Evolutionary conservation across 2,797 vertebrate species (phyloP), one percentile per base, ranked within the genome.

Genomic region (Monodelphis domestica): DNA sequence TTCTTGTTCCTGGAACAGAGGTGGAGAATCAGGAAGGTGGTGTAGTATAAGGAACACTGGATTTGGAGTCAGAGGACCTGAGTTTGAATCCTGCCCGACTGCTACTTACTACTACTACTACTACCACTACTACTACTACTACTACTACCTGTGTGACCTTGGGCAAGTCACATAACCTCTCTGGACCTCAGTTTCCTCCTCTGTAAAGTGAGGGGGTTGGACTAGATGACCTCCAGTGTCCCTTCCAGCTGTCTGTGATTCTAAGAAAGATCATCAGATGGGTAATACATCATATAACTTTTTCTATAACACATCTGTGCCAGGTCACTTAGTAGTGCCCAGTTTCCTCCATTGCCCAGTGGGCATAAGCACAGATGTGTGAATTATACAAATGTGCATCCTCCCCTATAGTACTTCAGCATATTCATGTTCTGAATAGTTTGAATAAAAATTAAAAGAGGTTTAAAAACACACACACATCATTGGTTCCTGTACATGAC

Each of bases 231-330:
- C 21, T 84, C 70, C 70, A 84, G 70, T 84, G 70, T 84, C 70
- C 70, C 70, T 78, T 78, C 70, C 70, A 84, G 70, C 70, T 84
- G 38, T 84, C 70, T 84, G 70, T 78, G 70, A 84, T 84, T 84
- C 70, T 84, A 84, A 45, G 70, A 84, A 84, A 84, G 70, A 84
- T 84, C 70, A 84, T 84, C 70, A 84, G 70, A 84, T 84, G 70
- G 70, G 70, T 84, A 84, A 84, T 84, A 84, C 70, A 84, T 84
- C 38, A 84, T 84, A 84, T 84, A 84, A 84, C 70, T 84, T 84
- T 84, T 84, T 84, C 45, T 50, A 26, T 84, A 84, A 84, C 50
- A 84, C 50, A 84, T 50, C 70, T 84, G 70, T 84, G 70, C 70
- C 70, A 84, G 21, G 38, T 84, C 70, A 84, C 70, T 45, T 84